These are phyloP conservation scores for Sinocyclocheilus rhinocerous DNA, from an alignment of 2,113 vertebrate species.

Conservation along the genomic window DNA sequence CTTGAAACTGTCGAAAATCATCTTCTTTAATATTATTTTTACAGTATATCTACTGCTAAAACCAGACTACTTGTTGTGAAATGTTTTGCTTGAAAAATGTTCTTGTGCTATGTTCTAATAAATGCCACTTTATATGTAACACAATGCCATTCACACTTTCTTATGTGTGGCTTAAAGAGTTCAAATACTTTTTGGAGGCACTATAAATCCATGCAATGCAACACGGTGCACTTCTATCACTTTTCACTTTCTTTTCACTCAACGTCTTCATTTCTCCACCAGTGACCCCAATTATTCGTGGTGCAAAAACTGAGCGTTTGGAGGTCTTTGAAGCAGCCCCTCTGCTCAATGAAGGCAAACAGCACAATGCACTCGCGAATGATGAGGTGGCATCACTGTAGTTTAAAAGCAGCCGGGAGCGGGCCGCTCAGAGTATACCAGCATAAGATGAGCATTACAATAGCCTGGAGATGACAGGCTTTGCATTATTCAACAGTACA, in stretches of 20 bases:
- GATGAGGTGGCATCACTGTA: slow-evolving; percentile 42
- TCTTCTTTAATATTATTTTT: background rate
- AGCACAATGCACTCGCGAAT: background rate
- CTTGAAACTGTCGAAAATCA: background rate
- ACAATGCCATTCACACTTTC: background rate
- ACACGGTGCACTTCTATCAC: background rate
- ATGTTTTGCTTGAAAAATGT: background rate
- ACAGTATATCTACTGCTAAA: background rate
- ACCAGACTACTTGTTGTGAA: background rate
- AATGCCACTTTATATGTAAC: background rate
- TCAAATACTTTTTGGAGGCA: background rate
- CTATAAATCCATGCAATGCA: background rate
- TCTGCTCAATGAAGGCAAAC: slow-evolving; percentile 32
- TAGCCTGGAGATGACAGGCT: slow-evolving; percentile 10
- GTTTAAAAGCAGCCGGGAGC: slow-evolving; percentile 22
- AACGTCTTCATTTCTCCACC: background rate
- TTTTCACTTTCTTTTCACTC: background rate
- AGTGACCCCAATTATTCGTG: slow-evolving; percentile 16
- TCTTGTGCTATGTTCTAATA: background rate
- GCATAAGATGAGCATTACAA: slow-evolving; percentile 30
- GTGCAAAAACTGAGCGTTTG: slow-evolving; percentile 6
- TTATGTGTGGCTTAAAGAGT: background rate
- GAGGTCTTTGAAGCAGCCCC: slow-evolving; percentile 25
- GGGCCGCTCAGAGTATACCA: slow-evolving; percentile 1
- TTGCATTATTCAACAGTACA: slow-evolving; percentile 54